A percentile compares a stretch with the other conserved stretches of the same genome.
phyloP scores from a whole-genome alignment of 1,140 invertebrate genomes.

The Thrips palmi region DNA sequence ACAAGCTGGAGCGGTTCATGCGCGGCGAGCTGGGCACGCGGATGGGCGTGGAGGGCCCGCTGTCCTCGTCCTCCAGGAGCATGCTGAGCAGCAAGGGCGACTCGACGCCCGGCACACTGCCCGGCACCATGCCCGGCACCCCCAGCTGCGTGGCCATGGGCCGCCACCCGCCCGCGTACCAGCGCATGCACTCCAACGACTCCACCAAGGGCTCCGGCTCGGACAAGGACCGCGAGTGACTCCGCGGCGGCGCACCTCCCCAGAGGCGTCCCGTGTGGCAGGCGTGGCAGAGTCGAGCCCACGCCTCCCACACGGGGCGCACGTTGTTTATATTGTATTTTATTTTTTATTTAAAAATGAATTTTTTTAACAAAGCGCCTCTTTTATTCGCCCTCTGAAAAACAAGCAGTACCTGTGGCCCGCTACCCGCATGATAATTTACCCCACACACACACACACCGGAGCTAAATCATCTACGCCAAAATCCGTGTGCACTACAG shows the following conservation, averaged over 20 bases:
- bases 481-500: too few species aligned
- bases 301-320: too few species aligned
- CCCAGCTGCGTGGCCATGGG: constrained; percentile 34
- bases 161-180: constrained; percentile 49
- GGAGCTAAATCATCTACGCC: too few species aligned
- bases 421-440: too few species aligned
- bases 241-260: constrained; percentile 22
- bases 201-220: constrained; percentile 41
- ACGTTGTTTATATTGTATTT: too few species aligned
- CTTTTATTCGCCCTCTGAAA: too few species aligned
- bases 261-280: constrained; percentile 16
- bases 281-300: constrained; percentile 25
- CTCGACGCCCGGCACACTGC: constrained; percentile 15
- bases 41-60: constrained; percentile 15
- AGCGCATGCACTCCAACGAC: constrained; percentile 70
- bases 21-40: constrained; percentile 45
- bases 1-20: constrained; percentile 89
- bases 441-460: too few species aligned
- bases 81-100: constrained; percentile 23
- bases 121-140: constrained; percentile 32
- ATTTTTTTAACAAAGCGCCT: too few species aligned
- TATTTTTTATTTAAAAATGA: too few species aligned
- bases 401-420: too few species aligned
- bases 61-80: constrained; percentile 3
- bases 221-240: too few species aligned